Evolutionary conservation across 2,888 invertebrate genomes (phyloP).

Genomic region (Heliothis peltigera): DNA sequence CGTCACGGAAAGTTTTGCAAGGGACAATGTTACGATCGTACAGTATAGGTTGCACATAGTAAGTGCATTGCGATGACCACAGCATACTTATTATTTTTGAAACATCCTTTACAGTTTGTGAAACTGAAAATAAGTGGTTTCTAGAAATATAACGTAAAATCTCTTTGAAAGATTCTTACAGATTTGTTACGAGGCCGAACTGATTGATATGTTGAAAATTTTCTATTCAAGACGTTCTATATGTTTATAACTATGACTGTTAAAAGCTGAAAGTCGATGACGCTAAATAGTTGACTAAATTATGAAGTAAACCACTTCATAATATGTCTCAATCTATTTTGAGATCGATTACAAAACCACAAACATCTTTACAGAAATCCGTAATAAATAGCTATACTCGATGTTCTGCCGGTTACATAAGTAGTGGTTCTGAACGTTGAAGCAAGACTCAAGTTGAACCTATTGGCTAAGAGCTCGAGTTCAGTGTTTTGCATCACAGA

Average conservation of each 20-base stretch:
- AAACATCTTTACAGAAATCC: neutral
- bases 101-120: slow-evolving; percentile 35
- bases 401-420: slow-evolving; percentile 56
- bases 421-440: slow-evolving; percentile 38
- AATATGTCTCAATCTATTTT: slow-evolving; percentile 1
- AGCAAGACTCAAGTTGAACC: slow-evolving; percentile 38
- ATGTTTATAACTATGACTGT: too few relatives aligned
- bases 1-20: slow-evolving; percentile 49
- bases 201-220: neutral
- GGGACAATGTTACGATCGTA: slow-evolving; percentile 39
- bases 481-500: slow-evolving; percentile 43
- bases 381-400: slow-evolving; percentile 28
- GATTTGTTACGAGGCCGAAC: neutral
- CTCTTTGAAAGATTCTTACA: too few relatives aligned
- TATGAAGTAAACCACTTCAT: neutral
- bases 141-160: too few relatives aligned
- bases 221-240: too few relatives aligned
- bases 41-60: slow-evolving; percentile 37
- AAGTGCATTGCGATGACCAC: slow-evolving; percentile 29
- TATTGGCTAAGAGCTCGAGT: slow-evolving; percentile 57
- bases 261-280: too few relatives aligned
- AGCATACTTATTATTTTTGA: slow-evolving; percentile 31
- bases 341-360: slow-evolving; percentile 11
- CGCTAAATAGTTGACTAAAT: too few relatives aligned
- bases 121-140: slow-evolving; percentile 14